Evolutionary conservation across 2,797 vertebrate genomes (phyloP).

Genomic region (Sebastolobus alascanus): DNA sequence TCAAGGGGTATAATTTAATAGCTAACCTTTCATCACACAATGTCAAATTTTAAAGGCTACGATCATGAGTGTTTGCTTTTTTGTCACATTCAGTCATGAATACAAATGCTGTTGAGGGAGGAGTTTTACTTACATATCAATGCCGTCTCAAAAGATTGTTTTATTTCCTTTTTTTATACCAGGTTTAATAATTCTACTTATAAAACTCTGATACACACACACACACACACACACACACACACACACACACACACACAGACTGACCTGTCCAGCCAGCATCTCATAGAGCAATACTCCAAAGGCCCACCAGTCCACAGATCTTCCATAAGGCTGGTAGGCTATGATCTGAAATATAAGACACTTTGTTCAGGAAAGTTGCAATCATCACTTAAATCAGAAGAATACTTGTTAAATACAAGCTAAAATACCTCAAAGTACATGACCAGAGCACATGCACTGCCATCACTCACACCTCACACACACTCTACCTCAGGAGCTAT

Average conservation of each 20-base stretch:
- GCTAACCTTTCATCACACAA: slow-evolving; percentile 54
- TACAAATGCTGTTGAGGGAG: slow-evolving; percentile 14
- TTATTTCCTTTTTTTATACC: neutral
- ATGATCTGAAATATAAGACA: slow-evolving; percentile 91
- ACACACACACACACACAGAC: slow-evolving; percentile 40
- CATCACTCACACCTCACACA: slow-evolving; percentile 3
- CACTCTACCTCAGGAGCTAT: slow-evolving; percentile 93
- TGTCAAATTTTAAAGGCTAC: slow-evolving; percentile 48
- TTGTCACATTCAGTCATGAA: slow-evolving; percentile 24
- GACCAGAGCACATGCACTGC: neutral
- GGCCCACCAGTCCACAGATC: slow-evolving; percentile 99
- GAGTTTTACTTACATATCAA: neutral
- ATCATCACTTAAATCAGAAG: neutral
- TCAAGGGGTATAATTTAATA: slow-evolving; percentile 57
- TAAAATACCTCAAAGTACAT: neutral
- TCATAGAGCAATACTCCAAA: slow-evolving; percentile 98
- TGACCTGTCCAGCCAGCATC: slow-evolving; percentile 98
- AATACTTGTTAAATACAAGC: neutral
- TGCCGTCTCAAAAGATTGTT: neutral
- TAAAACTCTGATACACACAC: neutral
- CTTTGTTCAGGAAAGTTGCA: neutral
- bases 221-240: slow-evolving; percentile 9
- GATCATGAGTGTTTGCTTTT: slow-evolving; percentile 38
- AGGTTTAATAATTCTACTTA: neutral
- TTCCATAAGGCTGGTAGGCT: slow-evolving; percentile 97